Evolutionary conservation across 1,140 invertebrate species (phyloP).

Genomic region (Bombus waltoni): DNA sequence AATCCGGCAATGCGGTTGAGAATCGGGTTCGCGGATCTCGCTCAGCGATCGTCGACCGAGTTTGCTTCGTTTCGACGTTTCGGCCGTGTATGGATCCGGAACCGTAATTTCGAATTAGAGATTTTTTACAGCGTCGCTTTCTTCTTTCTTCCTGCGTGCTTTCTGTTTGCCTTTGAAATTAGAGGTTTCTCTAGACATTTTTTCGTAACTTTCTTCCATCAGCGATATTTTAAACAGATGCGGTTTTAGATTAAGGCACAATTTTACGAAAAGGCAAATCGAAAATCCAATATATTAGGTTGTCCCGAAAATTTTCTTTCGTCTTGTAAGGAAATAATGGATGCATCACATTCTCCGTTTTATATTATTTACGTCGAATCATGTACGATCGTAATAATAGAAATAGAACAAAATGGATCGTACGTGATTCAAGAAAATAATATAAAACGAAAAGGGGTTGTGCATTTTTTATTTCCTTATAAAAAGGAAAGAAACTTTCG

Average conservation of each 20-base stretch:
- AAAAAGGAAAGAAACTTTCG: too few relatives aligned
- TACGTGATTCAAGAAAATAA: too few relatives aligned
- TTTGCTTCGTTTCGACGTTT: not conserved
- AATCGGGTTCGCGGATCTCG: conserved; percentile 13
- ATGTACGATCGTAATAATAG: too few relatives aligned
- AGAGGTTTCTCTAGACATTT: not conserved
- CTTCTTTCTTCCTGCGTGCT: not conserved
- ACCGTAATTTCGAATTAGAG: not conserved
- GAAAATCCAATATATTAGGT: too few relatives aligned
- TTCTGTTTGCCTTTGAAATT: not conserved
- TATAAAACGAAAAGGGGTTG: too few relatives aligned
- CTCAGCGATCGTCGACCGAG: not conserved
- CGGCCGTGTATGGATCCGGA: not conserved
- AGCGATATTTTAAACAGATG: too few relatives aligned
- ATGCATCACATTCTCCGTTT: too few relatives aligned
- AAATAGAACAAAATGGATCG: too few relatives aligned
- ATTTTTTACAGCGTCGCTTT: not conserved
- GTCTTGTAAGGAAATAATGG: too few relatives aligned
- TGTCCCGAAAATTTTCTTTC: too few relatives aligned
- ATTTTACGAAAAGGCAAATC: not conserved
- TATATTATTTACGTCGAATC: too few relatives aligned
- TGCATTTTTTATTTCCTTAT: too few relatives aligned
- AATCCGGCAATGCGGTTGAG: conserved; percentile 16
- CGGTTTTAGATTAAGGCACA: not conserved
- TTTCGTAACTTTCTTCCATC: not conserved